Evolutionary conservation across 2,113 vertebrate species (phyloP).

Genomic region (Burhinus bistriatus): DNA sequence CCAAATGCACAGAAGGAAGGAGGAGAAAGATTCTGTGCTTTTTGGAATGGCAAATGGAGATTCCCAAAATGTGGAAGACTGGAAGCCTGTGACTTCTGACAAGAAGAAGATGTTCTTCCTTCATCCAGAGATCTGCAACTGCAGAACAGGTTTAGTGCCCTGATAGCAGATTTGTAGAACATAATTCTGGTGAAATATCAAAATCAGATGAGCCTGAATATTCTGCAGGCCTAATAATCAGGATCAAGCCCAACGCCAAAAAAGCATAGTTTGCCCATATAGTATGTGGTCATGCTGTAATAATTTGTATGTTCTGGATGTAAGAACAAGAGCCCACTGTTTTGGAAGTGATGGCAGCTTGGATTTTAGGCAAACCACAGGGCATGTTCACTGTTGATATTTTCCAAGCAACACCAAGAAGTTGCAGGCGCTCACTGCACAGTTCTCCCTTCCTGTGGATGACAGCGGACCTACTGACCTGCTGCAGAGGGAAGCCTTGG

Average conservation of each 20-base stretch:
- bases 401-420: not conserved
- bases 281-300: not conserved
- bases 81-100: not conserved
- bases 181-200: not conserved
- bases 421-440: not conserved
- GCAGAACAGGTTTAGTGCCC: not conserved
- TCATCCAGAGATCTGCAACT: not conserved
- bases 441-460: not conserved
- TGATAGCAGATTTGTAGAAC: not conserved
- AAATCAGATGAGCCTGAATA: not conserved
- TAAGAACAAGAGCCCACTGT: not conserved
- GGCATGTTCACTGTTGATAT: not conserved
- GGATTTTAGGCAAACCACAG: slow-evolving; percentile 16
- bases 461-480: not conserved
- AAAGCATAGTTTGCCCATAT: not conserved
- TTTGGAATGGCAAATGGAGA: not conserved
- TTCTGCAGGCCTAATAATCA: not conserved
- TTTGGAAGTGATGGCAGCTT: not conserved
- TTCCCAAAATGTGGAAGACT: not conserved
- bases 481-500: not conserved
- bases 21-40: not conserved
- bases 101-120: not conserved
- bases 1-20: not conserved
- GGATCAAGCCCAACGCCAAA: not conserved
- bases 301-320: slow-evolving; percentile 2